Evolutionary conservation across 1,140 invertebrate genomes (phyloP), one percentile per base, ranked within the genome.

Genomic region (Drosophila carrolli): DNA sequence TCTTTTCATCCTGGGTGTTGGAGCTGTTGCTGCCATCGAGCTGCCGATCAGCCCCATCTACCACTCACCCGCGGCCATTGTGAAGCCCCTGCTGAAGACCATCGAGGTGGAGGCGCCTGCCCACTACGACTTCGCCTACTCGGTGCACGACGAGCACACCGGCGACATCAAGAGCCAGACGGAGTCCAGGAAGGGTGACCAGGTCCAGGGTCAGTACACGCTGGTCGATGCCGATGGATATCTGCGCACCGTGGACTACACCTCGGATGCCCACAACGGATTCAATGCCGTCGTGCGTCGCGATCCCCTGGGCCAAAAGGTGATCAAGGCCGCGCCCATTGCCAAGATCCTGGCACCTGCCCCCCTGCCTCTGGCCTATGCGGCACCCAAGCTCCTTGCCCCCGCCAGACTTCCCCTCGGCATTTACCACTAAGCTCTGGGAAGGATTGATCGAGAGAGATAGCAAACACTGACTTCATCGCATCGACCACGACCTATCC

Each of bases 201-300:
- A 93, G 37, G 94, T 94, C 13, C 93, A 93, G 70, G 94, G 95
- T 10, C 93, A 93, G 61, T 95, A 95, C 85, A 93, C 93, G 0
- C 75, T 95, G 11, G 92, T 94, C 35, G 94, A 95, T 27, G 92
- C 95, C 55, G 94, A 95, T 79, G 94, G 94, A 43, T 94, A 94
- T 66, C 89, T 94, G 48, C 93, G 95, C 68, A 94, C 93, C 23
- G 95, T 95, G 16, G 94, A 95, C 72, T 95, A 96, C 92, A 95
- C 95, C 27, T 94, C 94, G 50, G 94, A 94, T 86, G 93, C 94
- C n/a, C 91, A 92, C 40, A 92, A 91, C 53, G 91, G 92, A 40
- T 93, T 93, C 72, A 93, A 93, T 76, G 93, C 93, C 0, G 91
- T 93, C 19, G 93, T 93, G 0, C 93, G 93, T 74, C 93, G 92